Percentiles rank a stretch among this genome's conserved stretches.
Evolutionary conservation across 2,113 vertebrate species (phyloP).

Genomic region (Struthio camelus): DNA sequence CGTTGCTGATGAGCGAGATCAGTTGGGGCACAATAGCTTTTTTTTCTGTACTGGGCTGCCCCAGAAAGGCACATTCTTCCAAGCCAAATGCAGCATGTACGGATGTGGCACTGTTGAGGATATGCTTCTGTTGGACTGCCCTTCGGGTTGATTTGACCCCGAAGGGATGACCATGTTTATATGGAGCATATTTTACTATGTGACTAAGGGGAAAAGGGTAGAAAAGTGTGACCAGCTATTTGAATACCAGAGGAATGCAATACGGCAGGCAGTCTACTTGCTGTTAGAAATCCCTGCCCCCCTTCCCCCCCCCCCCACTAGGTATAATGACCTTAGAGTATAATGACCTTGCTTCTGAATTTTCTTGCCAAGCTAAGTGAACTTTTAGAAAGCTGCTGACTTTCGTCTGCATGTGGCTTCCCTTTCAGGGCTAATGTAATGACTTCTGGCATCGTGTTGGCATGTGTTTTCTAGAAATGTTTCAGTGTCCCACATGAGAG

Average conservation of each 20-base stretch:
- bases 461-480: background rate
- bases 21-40: background rate
- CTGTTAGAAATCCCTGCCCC: background rate
- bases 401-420: background rate
- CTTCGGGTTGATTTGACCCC: background rate
- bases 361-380: background rate
- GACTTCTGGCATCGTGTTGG: background rate
- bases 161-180: background rate
- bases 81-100: background rate
- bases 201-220: background rate
- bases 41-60: background rate
- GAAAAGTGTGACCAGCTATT: background rate
- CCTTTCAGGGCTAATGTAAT: background rate
- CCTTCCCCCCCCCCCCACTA: accelerated
- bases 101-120: background rate
- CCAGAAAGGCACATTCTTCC: background rate
- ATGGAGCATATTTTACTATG: background rate
- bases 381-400: background rate
- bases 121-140: background rate
- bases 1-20: background rate
- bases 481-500: background rate
- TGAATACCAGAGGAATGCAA: background rate
- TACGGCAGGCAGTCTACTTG: background rate
- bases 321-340: background rate
- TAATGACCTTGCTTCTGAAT: background rate